Conservation (phyloP, 2,797 vertebrate genomes). For the Heliangelus exortis region DNA sequence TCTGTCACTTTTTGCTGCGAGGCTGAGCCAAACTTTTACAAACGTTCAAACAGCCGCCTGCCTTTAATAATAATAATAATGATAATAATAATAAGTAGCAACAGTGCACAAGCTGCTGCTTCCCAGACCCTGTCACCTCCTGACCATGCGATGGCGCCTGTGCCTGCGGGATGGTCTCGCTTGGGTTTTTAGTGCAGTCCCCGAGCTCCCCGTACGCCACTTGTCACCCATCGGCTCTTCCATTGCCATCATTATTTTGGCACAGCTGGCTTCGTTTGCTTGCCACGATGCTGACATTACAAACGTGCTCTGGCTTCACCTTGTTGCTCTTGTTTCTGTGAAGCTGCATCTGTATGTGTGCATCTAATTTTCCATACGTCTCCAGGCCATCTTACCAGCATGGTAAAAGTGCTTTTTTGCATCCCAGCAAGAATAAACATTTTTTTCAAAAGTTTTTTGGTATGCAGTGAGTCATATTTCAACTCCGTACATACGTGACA, state of each 20-base stretch:
- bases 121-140: background rate
- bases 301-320: rapidly evolving
- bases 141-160: background rate
- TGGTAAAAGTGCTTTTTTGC: background rate
- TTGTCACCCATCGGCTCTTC: background rate
- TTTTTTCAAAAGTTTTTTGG: background rate
- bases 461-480: background rate
- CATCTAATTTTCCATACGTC: rapidly evolving
- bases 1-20: background rate
- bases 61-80: rapidly evolving
- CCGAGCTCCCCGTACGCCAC: rapidly evolving
- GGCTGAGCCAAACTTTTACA: background rate
- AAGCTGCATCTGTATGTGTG: rapidly evolving
- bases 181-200: rapidly evolving
- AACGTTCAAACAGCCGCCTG: background rate
- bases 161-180: rapidly evolving
- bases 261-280: background rate
- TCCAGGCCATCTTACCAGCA: background rate
- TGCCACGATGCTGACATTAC: background rate
- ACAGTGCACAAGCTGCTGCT: rapidly evolving
- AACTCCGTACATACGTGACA: background rate
- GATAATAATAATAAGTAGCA: rapidly evolving
- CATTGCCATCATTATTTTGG: background rate
- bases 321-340: background rate
- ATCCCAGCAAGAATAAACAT: background rate